phyloP scores from a whole-genome alignment of 2,113 vertebrate genomes.

The Crotalus horridus region DNA sequence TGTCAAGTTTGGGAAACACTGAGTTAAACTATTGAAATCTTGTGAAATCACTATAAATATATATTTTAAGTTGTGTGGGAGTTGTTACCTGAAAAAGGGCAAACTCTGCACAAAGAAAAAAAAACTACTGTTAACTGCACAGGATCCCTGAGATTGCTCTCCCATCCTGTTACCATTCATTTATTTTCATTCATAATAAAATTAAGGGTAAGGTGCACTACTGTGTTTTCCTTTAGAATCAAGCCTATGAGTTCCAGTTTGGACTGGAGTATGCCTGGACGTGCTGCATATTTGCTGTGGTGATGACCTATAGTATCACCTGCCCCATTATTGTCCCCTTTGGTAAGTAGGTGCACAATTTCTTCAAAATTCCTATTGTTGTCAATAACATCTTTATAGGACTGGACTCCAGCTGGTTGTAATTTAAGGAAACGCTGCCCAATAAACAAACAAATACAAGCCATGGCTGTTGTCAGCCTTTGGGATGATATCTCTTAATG shows the following conservation, averaged over 20 bases:
- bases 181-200: neutral
- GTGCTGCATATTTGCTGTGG: constrained; percentile 90
- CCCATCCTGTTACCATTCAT: neutral
- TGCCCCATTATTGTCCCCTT: constrained; percentile 93
- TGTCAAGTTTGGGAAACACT: too few relatives aligned
- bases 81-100: neutral
- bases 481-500: neutral
- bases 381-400: accelerated
- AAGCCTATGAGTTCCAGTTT: constrained; percentile 94
- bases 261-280: constrained; percentile 97
- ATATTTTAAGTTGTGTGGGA: neutral
- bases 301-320: constrained; percentile 95
- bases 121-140: neutral
- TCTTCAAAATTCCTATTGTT: accelerated
- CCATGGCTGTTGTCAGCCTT: neutral
- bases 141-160: neutral
- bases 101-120: neutral
- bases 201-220: neutral
- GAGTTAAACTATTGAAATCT: neutral
- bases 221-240: constrained; percentile 73
- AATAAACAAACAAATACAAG: neutral
- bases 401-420: accelerated
- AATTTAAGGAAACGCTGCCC: neutral
- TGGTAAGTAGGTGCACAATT: constrained; percentile 73
- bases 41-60: neutral